Evolutionary conservation across 2,113 vertebrate genomes (phyloP).

Genomic region (Australoheros scitulus): DNA sequence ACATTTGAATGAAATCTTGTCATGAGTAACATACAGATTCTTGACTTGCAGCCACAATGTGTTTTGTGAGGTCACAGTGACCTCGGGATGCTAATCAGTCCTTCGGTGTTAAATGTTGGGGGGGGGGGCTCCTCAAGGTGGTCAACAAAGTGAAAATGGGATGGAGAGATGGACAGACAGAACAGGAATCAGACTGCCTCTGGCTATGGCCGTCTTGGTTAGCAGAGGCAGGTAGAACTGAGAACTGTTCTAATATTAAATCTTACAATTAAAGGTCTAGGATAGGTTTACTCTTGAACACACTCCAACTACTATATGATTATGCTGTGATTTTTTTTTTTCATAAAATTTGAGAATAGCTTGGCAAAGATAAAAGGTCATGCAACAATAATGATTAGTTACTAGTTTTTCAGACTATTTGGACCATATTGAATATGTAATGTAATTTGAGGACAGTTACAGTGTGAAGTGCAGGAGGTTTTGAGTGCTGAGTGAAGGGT

Average conservation of each 20-base stretch:
- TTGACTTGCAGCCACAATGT: not conserved
- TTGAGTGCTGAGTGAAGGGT: constrained; percentile 36
- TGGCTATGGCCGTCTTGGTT: not conserved
- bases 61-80: not conserved
- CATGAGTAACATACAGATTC: not conserved
- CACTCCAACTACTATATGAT: not conserved
- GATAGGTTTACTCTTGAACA: not conserved
- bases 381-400: not conserved
- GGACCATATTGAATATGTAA: not conserved
- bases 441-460: not conserved
- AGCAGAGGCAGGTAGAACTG: not conserved
- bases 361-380: not conserved
- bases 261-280: not conserved
- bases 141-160: not conserved
- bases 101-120: not conserved
- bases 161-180: not conserved
- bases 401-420: not conserved
- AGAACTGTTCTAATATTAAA: not conserved
- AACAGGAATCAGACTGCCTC: not conserved
- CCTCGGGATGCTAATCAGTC: not conserved
- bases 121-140: not conserved
- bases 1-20: not conserved
- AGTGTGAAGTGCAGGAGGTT: not conserved
- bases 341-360: not conserved
- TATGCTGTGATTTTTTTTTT: not conserved